These are phyloP conservation scores for Cabera pusaria DNA, from an alignment of 2,888 invertebrate species.

Conservation along the genomic window DNA sequence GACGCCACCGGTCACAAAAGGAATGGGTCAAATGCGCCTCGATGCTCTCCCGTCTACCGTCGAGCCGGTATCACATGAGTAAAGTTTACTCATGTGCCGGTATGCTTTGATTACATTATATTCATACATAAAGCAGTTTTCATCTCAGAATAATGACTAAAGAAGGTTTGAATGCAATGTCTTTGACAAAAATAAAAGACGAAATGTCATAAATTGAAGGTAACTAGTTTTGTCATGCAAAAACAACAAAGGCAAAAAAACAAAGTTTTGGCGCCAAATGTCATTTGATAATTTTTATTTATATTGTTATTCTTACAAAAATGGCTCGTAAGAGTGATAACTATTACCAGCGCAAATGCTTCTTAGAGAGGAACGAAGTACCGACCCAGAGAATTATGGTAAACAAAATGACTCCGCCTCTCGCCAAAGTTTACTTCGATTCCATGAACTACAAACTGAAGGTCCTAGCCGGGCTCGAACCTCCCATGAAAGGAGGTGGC, in stretches of 20 bases:
- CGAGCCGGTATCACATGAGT: too few species aligned
- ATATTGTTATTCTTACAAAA: constrained; percentile 11
- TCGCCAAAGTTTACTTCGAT: constrained; percentile 68
- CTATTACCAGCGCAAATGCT: constrained; percentile 63
- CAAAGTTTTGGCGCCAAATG: constrained; percentile 7
- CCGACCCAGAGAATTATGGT: constrained; percentile 66
- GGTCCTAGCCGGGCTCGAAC: constrained; percentile 65
- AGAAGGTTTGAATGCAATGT: too few species aligned
- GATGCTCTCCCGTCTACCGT: too few species aligned
- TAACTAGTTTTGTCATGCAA: too few species aligned
- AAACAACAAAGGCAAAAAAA: neutral
- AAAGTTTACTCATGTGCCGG: too few species aligned
- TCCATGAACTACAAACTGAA: constrained; percentile 62
- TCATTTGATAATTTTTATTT: constrained; percentile 3
- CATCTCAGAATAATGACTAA: too few species aligned
- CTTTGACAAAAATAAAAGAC: too few species aligned
- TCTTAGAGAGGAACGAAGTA: constrained; percentile 56
- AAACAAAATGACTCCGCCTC: constrained; percentile 55
- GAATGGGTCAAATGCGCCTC: too few species aligned
- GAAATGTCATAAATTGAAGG: too few species aligned
- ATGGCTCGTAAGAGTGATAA: constrained; percentile 57
- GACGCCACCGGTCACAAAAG: too few species aligned
- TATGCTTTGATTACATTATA: too few species aligned
- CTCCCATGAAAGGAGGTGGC: constrained; percentile 66
- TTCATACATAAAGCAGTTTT: too few species aligned